Evolutionary conservation across 2,797 vertebrate species (phyloP).

Genomic region (Simalia tracyae): DNA sequence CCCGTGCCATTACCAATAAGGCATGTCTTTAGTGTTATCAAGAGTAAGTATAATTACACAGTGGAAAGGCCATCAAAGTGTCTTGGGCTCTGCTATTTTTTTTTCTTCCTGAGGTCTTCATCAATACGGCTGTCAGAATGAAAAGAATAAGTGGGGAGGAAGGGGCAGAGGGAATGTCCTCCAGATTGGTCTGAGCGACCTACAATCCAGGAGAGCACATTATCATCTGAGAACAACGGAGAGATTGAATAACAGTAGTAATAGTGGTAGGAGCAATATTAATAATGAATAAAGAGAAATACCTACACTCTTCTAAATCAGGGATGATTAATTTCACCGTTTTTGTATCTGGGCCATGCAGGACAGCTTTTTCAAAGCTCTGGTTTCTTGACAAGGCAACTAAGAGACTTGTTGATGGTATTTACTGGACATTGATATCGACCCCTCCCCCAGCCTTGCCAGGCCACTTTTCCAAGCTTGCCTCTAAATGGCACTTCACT

Average conservation of each 20-base stretch:
- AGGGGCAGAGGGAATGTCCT: constrained; percentile 55
- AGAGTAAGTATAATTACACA: constrained; percentile 73
- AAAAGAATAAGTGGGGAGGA: constrained; percentile 56
- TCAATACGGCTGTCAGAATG: constrained; percentile 66
- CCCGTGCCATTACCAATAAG: constrained; percentile 69
- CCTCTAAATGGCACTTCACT: constrained; percentile 14
- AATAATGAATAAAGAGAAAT: constrained; percentile 44
- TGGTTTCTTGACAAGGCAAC: constrained; percentile 42
- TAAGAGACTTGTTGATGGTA: constrained; percentile 28
- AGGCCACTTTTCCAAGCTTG: background rate
- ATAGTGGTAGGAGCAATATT: constrained; percentile 43
- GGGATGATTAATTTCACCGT: constrained; percentile 64
- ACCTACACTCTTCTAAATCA: constrained; percentile 62
- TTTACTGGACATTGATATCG: constrained; percentile 19
- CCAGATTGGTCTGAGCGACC: constrained; percentile 66
- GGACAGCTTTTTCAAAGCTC: constrained; percentile 47
- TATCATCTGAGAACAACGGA: constrained; percentile 63
- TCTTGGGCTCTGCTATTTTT: constrained; percentile 64
- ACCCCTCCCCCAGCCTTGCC: background rate
- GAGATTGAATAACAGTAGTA: constrained; percentile 60
- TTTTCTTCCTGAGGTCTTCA: constrained; percentile 74
- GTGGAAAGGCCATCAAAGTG: constrained; percentile 70
- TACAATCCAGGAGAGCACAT: constrained; percentile 65
- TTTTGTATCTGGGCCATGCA: constrained; percentile 24
- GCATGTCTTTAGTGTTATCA: constrained; percentile 71